These are phyloP conservation scores for Echinops telfairi DNA, from an alignment of 2,113 vertebrate genomes.

Conservation along the genomic window DNA sequence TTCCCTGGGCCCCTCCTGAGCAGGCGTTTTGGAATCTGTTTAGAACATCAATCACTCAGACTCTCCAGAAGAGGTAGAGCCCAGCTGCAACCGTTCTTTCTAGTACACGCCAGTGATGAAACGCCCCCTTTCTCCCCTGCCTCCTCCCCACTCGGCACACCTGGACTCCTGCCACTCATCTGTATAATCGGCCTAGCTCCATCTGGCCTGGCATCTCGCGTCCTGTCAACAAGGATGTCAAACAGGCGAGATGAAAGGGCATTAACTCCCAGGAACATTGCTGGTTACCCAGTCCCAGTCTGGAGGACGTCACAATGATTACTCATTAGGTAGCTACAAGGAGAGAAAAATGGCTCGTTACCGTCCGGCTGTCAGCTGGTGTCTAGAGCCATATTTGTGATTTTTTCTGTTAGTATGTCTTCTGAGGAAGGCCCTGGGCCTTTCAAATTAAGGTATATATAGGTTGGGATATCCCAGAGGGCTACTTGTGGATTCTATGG, in stretches of 20 bases:
- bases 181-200: constrained; percentile 47
- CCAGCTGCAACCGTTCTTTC: constrained; percentile 70
- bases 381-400: constrained; percentile 45
- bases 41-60: constrained; percentile 68
- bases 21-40: constrained; percentile 42
- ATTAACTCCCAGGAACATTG: constrained; percentile 66
- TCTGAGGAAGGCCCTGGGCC: neutral
- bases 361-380: constrained; percentile 26
- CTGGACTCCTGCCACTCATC: constrained; percentile 78
- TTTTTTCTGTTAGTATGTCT: constrained; percentile 54
- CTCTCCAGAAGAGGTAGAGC: constrained; percentile 71
- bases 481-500: neutral
- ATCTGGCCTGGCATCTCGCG: constrained; percentile 72
- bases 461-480: constrained; percentile 8
- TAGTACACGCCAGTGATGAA: constrained; percentile 54
- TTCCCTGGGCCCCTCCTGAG: constrained; percentile 25
- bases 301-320: constrained; percentile 53
- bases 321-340: constrained; percentile 74
- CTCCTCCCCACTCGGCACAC: constrained; percentile 58
- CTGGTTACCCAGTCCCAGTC: constrained; percentile 27
- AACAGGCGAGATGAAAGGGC: constrained; percentile 78
- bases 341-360: constrained; percentile 59
- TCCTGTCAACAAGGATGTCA: constrained; percentile 80
- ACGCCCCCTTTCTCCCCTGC: constrained; percentile 20
- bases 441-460: constrained; percentile 33